A percentile compares a stretch with the other conserved stretches of the same genome.
These are phyloP conservation scores for Abrostola triplasia DNA, from an alignment of 2,888 invertebrate genomes.

Conservation along the genomic window DNA sequence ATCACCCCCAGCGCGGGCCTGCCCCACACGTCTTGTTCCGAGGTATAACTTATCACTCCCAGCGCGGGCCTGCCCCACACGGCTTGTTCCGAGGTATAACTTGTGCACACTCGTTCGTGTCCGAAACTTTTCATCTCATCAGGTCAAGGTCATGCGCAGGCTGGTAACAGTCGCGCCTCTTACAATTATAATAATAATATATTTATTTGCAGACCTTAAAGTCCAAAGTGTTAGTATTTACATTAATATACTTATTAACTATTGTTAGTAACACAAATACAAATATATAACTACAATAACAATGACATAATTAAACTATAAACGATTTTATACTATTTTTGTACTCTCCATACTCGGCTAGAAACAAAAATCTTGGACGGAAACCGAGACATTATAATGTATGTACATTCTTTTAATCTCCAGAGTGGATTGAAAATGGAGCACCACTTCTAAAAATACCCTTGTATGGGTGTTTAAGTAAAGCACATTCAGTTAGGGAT, in stretches of 20 bases:
- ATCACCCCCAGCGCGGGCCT: too few relatives aligned
- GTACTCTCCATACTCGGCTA: conserved; percentile 24
- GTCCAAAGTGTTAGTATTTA: too few relatives aligned
- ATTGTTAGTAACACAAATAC: too few relatives aligned
- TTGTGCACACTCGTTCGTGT: not conserved
- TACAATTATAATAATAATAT: too few relatives aligned
- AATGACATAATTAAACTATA: too few relatives aligned
- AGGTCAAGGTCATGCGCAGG: conserved; percentile 36
- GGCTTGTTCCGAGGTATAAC: not conserved
- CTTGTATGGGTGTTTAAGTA: conserved; percentile 3
- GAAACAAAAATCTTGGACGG: conserved; percentile 27
- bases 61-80: too few relatives aligned
- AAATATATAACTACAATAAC: too few relatives aligned
- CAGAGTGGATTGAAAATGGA: conserved; percentile 35
- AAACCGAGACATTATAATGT: conserved; percentile 11
- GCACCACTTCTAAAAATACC: conserved; percentile 15
- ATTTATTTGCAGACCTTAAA: too few relatives aligned
- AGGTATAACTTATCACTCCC: too few relatives aligned
- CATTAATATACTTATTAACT: too few relatives aligned
- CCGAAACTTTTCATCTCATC: not conserved
- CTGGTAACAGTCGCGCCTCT: conserved; percentile 11
- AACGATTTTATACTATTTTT: conserved; percentile 45
- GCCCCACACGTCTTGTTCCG: too few relatives aligned
- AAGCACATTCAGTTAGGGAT: not conserved
- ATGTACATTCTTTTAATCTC: conserved; percentile 40